A percentile compares a stretch with the other conserved stretches of the same genome.
phyloP scores from a whole-genome alignment of 2,888 invertebrate species.

The Nudaria mundana region DNA sequence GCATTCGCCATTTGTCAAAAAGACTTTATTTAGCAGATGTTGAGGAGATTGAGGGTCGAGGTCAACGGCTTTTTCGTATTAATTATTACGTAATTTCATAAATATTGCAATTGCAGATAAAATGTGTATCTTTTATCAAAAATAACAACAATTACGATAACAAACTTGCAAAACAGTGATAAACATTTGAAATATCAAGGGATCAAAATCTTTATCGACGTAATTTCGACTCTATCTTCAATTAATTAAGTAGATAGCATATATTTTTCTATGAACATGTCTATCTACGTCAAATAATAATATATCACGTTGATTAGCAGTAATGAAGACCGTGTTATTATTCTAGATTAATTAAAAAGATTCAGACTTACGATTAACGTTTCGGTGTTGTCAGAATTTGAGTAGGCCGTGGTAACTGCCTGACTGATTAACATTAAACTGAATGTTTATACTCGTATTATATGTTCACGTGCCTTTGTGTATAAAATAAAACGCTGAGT shows the following conservation, averaged over 20 bases:
- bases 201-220: not conserved
- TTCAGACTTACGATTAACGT: too few relatives aligned
- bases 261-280: not conserved
- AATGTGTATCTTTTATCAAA: conserved; percentile 17
- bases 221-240: not conserved
- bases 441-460: too few relatives aligned
- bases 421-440: too few relatives aligned
- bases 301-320: too few relatives aligned
- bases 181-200: conserved; percentile 3
- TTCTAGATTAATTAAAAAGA: too few relatives aligned
- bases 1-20: too few relatives aligned
- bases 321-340: too few relatives aligned
- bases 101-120: conserved; percentile 14
- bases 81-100: not conserved
- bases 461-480: not conserved
- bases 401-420: too few relatives aligned
- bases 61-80: too few relatives aligned
- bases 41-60: too few relatives aligned
- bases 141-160: conserved; percentile 20
- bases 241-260: not conserved
- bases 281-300: not conserved
- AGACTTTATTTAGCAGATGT: too few relatives aligned
- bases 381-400: too few relatives aligned
- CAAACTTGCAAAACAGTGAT: conserved; percentile 15
- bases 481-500: not conserved